Evolutionary conservation across 2,888 invertebrate genomes (phyloP).

Genomic region (Holacanthella duospinosa): DNA sequence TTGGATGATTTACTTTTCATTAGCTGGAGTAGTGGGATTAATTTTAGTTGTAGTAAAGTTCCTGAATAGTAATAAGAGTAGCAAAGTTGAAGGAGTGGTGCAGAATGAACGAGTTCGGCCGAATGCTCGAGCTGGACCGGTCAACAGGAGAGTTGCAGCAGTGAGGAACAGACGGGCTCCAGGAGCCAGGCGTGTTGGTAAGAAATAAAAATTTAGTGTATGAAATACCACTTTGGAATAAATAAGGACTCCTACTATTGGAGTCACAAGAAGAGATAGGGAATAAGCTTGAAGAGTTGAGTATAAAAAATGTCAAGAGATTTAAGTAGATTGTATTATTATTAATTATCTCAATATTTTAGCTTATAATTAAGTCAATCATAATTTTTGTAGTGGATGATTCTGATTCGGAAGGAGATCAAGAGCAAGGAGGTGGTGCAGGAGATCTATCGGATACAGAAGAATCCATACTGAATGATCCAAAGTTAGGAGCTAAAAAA

Average conservation of each 20-base stretch:
- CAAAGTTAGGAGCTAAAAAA: slow-evolving; percentile 71
- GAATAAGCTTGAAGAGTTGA: too few species aligned
- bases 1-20: slow-evolving; percentile 26
- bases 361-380: too few species aligned
- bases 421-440: slow-evolving; percentile 12
- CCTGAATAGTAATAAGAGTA: slow-evolving; percentile 1
- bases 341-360: too few species aligned
- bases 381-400: slow-evolving; percentile 15
- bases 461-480: slow-evolving; percentile 41
- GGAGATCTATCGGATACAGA: slow-evolving; percentile 12
- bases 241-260: too few species aligned
- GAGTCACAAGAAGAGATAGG: too few species aligned
- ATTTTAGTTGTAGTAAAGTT: slow-evolving; percentile 16
- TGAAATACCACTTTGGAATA: too few species aligned
- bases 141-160: slow-evolving; percentile 6
- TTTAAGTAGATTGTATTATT: too few species aligned
- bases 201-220: too few species aligned
- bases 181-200: slow-evolving; percentile 16
- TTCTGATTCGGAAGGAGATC: slow-evolving; percentile 28
- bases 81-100: neutral
- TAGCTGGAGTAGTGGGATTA: slow-evolving; percentile 21
- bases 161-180: slow-evolving; percentile 15
- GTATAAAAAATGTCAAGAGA: too few species aligned
- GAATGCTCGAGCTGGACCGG: slow-evolving; percentile 1
- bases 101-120: neutral